Conservation (phyloP, 2,113 vertebrate genomes). For the Neogale vison region DNA sequence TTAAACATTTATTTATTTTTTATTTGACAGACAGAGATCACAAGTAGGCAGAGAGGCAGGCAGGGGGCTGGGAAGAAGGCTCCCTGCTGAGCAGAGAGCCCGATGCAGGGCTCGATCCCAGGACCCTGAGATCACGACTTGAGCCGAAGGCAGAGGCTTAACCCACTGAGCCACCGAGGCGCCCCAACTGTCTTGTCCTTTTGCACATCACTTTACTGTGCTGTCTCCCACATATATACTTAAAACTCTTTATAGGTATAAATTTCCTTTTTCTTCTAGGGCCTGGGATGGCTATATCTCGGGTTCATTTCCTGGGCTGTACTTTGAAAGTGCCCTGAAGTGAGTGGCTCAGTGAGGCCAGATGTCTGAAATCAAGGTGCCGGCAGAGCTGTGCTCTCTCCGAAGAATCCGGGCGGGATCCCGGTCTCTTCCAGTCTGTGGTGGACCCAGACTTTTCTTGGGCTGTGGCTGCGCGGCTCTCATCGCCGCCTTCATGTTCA, state of each 20-base stretch:
- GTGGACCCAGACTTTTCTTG: background rate
- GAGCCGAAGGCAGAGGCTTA: no score
- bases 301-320: background rate
- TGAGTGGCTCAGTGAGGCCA: background rate
- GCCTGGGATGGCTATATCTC: background rate
- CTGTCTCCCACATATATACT: background rate
- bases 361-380: background rate
- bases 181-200: no score
- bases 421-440: background rate
- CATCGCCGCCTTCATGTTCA: background rate
- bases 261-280: background rate
- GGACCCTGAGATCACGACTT: no score
- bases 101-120: no score
- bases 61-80: no score
- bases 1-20: no score
- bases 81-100: no score
- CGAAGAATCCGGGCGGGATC: background rate
- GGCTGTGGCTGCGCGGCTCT: rapidly evolving
- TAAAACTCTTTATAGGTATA: background rate
- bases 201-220: background rate
- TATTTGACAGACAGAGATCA: no score
- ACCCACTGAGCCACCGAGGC: no score
- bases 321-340: background rate
- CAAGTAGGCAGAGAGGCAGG: no score
- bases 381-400: background rate